Percentiles rank a stretch among this genome's conserved stretches.
Evolutionary conservation across 2,113 vertebrate species (phyloP).

Genomic region (Drymodes brunneopygia): DNA sequence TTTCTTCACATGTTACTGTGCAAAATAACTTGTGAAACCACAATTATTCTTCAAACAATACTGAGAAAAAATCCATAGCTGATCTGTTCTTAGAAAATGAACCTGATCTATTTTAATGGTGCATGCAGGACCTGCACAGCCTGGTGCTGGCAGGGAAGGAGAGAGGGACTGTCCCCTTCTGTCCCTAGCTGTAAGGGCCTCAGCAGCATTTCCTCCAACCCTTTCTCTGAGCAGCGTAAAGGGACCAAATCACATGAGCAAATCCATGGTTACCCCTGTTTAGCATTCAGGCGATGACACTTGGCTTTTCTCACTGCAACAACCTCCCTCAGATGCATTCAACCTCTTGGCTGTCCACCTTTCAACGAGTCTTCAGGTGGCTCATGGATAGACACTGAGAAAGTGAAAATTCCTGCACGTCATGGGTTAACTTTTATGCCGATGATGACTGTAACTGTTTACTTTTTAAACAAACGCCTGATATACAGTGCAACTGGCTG

Average conservation of each 20-base stretch:
- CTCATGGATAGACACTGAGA: background rate
- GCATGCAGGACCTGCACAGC: background rate
- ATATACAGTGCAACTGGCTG: background rate
- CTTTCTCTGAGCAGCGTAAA: background rate
- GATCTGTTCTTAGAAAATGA: background rate
- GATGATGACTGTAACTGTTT: background rate
- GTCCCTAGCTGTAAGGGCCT: background rate
- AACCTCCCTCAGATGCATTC: background rate
- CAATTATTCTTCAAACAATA: background rate
- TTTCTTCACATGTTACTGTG: background rate
- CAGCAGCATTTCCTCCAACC: background rate
- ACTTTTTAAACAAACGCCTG: conserved; percentile 22
- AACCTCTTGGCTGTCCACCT: background rate
- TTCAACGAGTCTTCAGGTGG: background rate
- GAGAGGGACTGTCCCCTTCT: background rate
- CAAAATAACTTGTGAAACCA: background rate
- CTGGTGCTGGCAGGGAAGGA: background rate
- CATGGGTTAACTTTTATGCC: background rate
- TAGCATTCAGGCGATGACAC: background rate
- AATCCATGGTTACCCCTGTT: conserved; percentile 48
- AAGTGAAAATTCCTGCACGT: rapidly evolving
- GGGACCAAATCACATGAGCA: conserved; percentile 16
- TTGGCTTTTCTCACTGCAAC: background rate
- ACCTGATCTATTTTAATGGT: background rate
- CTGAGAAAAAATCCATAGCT: background rate